phyloP scores from a whole-genome alignment of 2,797 vertebrate species.

The Cryptoprocta ferox region DNA sequence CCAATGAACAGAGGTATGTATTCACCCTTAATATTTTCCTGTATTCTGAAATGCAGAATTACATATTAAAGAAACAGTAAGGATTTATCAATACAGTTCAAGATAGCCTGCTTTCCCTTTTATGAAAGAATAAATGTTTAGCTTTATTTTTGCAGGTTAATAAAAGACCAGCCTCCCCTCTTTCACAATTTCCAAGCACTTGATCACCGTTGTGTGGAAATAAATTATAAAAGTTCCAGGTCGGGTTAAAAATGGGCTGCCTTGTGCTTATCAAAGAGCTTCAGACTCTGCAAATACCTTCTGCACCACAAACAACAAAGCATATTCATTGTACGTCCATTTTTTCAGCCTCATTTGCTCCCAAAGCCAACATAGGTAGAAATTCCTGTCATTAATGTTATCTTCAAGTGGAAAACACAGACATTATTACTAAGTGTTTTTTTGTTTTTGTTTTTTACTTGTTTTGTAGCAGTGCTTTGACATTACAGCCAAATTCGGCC shows the following conservation, averaged over 20 bases:
- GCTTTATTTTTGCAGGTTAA: constrained; percentile 10
- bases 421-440: background rate
- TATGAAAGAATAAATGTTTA: constrained; percentile 12
- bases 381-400: constrained; percentile 23
- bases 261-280: constrained; percentile 56
- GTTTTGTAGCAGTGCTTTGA: background rate
- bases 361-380: background rate
- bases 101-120: constrained; percentile 11
- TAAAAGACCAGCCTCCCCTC: background rate
- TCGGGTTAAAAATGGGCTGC: constrained; percentile 44
- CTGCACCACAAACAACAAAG: constrained; percentile 23
- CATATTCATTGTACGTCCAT: background rate
- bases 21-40: constrained; percentile 17
- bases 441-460: background rate
- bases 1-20: background rate
- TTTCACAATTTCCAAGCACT: background rate
- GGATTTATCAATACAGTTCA: background rate
- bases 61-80: constrained; percentile 56
- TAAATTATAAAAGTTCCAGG: constrained; percentile 45
- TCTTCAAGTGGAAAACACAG: background rate
- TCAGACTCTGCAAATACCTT: constrained; percentile 44
- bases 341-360: constrained; percentile 54
- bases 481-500: background rate
- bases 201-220: constrained; percentile 9
- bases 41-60: constrained; percentile 32